Conservation (phyloP, 1,140 invertebrate genomes). For the Anoplolepis gracilipes region DNA sequence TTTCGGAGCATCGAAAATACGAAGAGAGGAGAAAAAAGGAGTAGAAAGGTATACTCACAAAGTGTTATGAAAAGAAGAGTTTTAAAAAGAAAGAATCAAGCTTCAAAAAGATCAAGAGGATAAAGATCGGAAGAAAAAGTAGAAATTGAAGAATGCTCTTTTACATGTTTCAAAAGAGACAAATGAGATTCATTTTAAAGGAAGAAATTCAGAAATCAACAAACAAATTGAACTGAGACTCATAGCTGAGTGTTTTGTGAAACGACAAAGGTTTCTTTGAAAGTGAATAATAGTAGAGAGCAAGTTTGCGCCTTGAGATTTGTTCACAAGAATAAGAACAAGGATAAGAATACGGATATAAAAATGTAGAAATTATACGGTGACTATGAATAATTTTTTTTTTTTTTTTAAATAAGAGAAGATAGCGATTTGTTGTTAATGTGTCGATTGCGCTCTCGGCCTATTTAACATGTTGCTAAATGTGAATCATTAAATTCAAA, state of each 20-base stretch:
- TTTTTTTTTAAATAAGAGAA: background rate
- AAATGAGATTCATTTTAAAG: background rate
- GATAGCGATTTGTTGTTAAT: background rate
- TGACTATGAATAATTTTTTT: background rate
- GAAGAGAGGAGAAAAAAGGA: conserved; percentile 22
- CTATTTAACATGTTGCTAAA: background rate
- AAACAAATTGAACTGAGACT: background rate
- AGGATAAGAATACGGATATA: background rate
- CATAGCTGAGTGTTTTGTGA: background rate
- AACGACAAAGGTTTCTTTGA: background rate
- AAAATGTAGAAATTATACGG: background rate
- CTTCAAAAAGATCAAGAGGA: background rate
- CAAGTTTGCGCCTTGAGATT: background rate
- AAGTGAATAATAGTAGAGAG: background rate
- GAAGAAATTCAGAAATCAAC: background rate
- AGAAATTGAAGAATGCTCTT: background rate
- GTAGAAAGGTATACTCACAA: conserved; percentile 1
- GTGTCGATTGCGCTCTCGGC: background rate
- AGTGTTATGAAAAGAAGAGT: background rate
- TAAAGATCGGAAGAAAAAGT: background rate
- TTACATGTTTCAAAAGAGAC: background rate
- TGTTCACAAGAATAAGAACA: background rate
- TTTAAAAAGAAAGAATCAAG: conserved; percentile 28
- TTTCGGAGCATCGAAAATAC: background rate
- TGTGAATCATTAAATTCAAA: background rate